Base-by-base conservation (phyloP, 2,797 vertebrate genomes). In the Sebastes trivittatus region DNA sequence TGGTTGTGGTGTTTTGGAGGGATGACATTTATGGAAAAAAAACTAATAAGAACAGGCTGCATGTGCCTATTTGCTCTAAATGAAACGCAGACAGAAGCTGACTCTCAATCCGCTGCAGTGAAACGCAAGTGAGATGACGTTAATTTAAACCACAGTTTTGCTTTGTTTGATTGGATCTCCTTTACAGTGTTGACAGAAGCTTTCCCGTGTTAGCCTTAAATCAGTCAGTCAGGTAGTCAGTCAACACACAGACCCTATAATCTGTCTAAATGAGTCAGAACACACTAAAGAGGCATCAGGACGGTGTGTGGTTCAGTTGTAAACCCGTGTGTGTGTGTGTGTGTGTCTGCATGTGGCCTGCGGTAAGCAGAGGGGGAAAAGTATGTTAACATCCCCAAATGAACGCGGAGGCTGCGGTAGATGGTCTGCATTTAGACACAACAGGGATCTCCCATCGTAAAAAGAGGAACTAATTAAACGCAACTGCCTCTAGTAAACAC, bases 201-300 rank as follows among this genome's bases (percentile, higher is more conserved):
- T 66, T 68, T 62, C 54, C 60, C 2, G 18, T 16, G 22, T 65
- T 52, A 34, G 58, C 59, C 49, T 72, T 32, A 72, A 84, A 34
- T 86, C 76, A 71, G 54, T 83, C 72, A 77, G 62, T 66, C 5
- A 80, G 84, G 63, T 58, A 66, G 70, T 78, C 77, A 65, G 77
- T 87, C 82, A 77, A 84, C 62, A 80, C 36, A 29, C 46, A 74
- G 63, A 87, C 72, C 72, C 75, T 75, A 78, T 85, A 91, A 88
- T 84, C 75, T 66, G 52, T 32, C 71, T 88, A 80, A 90, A 91
- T 87, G 81, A 91, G 73, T 92, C 85, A 83, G 54, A 82, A 77
- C 82, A 81, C 80, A 84, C 80, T 82, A 90, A 92, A 25, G 62
- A 92, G 84, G 77, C 76, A 84, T 84, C 80, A 85, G 87, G 85